Evolutionary conservation across 2,888 invertebrate species (phyloP).

Genomic region (Syrista parreyssii): DNA sequence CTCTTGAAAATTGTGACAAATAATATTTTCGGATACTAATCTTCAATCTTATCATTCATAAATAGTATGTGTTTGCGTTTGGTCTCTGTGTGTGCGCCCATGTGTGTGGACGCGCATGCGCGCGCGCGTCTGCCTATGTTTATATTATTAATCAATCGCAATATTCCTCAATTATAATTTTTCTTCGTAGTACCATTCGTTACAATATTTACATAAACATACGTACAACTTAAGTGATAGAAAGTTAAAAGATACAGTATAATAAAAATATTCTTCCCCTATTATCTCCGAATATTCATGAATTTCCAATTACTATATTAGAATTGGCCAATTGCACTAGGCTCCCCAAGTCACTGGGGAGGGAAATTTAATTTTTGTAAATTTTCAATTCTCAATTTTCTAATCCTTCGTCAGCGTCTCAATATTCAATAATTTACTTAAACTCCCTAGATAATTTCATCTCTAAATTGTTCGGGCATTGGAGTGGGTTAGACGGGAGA

Average conservation of each 20-base stretch:
- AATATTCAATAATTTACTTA: slow-evolving; percentile 1
- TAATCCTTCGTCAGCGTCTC: background rate
- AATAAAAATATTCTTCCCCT: slow-evolving; percentile 46
- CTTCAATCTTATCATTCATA: slow-evolving; percentile 41
- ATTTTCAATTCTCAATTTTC: background rate
- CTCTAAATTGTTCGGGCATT: background rate
- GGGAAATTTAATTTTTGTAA: background rate
- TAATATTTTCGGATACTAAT: slow-evolving; percentile 11
- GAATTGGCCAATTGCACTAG: slow-evolving; percentile 1
- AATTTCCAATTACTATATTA: slow-evolving; percentile 2
- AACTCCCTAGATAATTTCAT: background rate
- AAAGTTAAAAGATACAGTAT: slow-evolving; percentile 44
- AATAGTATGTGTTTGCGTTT: slow-evolving; percentile 46
- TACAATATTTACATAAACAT: slow-evolving; percentile 63
- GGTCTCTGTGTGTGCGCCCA: background rate
- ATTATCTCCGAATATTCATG: slow-evolving; percentile 1
- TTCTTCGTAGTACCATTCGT: slow-evolving; percentile 53
- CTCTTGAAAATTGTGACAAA: slow-evolving; percentile 24
- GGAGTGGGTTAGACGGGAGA: background rate
- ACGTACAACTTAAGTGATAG: slow-evolving; percentile 57
- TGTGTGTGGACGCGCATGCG: background rate
- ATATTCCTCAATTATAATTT: slow-evolving; percentile 45
- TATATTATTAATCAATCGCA: slow-evolving; percentile 53
- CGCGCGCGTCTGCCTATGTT: slow-evolving; percentile 18
- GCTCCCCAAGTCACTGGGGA: background rate